These are phyloP conservation scores for Pomacea maculata DNA, from an alignment of 1,140 invertebrate genomes.

Conservation along the genomic window DNA sequence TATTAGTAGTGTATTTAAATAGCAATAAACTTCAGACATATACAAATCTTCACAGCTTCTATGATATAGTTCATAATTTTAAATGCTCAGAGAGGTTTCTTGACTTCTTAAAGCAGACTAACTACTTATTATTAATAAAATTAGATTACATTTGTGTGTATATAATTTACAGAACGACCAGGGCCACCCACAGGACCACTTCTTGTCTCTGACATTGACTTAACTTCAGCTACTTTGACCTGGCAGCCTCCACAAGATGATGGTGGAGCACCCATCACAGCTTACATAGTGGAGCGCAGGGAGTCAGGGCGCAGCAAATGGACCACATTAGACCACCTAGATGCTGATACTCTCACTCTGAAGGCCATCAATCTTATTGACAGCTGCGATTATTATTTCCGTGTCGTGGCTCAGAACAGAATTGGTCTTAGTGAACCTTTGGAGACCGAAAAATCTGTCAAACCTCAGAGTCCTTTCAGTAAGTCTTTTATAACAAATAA, in stretches of 20 bases:
- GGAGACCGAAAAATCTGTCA: conserved; percentile 85
- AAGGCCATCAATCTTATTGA: conserved; percentile 41
- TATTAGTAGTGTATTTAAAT: too few relatives aligned
- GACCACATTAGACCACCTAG: conserved; percentile 32
- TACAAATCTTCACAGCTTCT: neutral
- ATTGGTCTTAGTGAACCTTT: conserved; percentile 93
- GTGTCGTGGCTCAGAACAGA: conserved; percentile 95
- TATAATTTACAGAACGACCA: conserved; percentile 41
- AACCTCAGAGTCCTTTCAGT: conserved; percentile 94
- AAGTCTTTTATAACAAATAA: conserved; percentile 45
- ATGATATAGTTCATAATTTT: neutral
- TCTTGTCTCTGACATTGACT: conserved; percentile 88
- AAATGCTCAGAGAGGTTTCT: neutral
- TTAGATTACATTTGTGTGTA: neutral
- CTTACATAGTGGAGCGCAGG: conserved; percentile 90
- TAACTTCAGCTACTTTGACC: conserved; percentile 84
- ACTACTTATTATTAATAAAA: neutral
- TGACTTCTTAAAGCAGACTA: neutral
- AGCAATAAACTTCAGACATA: too few relatives aligned
- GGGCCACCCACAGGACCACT: conserved; percentile 65
- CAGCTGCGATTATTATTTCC: conserved; percentile 80
- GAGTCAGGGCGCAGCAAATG: conserved; percentile 73
- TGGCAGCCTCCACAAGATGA: conserved; percentile 92
- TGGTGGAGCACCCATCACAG: conserved; percentile 87
- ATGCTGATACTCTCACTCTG: conserved; percentile 27